Evolutionary conservation across 2,113 vertebrate genomes (phyloP).

Genomic region (Oncorhynchus nerka): DNA sequence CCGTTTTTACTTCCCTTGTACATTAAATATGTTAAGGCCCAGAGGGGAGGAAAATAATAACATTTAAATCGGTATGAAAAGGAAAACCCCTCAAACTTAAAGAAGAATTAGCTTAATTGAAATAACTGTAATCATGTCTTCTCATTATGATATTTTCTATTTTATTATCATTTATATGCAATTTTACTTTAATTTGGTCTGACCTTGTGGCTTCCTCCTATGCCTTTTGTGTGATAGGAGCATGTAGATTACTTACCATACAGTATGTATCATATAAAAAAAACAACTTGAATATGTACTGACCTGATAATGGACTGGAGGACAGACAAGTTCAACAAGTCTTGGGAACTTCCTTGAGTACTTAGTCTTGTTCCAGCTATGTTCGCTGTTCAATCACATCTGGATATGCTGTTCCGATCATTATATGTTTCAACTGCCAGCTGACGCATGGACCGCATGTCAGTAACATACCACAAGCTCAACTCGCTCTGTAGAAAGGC

Average conservation of each 20-base stretch:
- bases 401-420: slow-evolving; percentile 23
- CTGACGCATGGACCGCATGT: not conserved
- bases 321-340: not conserved
- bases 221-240: not conserved
- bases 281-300: not conserved
- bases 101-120: no score
- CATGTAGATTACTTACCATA: not conserved
- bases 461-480: not conserved
- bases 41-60: no score
- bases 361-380: not conserved
- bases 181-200: not conserved
- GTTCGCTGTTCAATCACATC: slow-evolving; percentile 5
- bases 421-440: slow-evolving; percentile 18
- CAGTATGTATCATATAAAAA: not conserved
- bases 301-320: not conserved
- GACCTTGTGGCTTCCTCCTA: not conserved
- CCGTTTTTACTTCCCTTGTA: slow-evolving; percentile 35
- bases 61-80: no score
- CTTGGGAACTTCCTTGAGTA: not conserved
- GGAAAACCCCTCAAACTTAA: no score
- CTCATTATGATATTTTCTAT: no score
- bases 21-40: slow-evolving; percentile 23
- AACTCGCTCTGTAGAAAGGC: not conserved
- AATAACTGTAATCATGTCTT: no score
- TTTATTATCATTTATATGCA: no score